Evolutionary conservation across 2,888 invertebrate species (phyloP).

Genomic region (Eristalis intricaria): DNA sequence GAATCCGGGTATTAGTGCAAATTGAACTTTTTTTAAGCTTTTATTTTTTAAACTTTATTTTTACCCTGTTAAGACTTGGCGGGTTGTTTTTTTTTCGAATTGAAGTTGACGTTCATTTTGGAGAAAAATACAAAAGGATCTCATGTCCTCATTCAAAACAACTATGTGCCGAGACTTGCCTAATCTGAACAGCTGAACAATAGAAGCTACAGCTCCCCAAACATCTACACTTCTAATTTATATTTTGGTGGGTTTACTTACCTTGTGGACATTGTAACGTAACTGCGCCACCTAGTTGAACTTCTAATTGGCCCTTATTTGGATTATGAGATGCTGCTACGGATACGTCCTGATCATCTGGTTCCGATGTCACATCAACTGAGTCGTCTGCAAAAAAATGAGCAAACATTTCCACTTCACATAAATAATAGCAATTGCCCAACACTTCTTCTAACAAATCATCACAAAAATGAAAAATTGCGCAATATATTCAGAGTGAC

Average conservation of each 20-base stretch:
- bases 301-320: constrained; percentile 87
- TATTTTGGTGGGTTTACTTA: constrained; percentile 75
- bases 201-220: too few relatives aligned
- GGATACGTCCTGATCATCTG: constrained; percentile 83
- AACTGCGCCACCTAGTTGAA: constrained; percentile 92
- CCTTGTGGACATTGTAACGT: constrained; percentile 93
- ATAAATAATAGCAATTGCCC: constrained; percentile 1
- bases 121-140: too few relatives aligned
- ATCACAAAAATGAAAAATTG: constrained; percentile 15
- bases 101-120: too few relatives aligned
- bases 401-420: neutral
- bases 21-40: too few relatives aligned
- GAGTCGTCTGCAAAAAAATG: constrained; percentile 79
- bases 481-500: constrained; percentile 16
- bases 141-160: too few relatives aligned
- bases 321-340: constrained; percentile 82
- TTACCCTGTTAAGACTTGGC: too few relatives aligned
- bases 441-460: constrained; percentile 9
- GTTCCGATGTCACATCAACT: constrained; percentile 84
- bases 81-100: too few relatives aligned
- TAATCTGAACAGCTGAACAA: too few relatives aligned
- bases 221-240: too few relatives aligned
- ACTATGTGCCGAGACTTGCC: too few relatives aligned
- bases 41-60: too few relatives aligned
- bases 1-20: too few relatives aligned